Conservation (phyloP, 2,797 vertebrate genomes). For the Octomys mimax region DNA sequence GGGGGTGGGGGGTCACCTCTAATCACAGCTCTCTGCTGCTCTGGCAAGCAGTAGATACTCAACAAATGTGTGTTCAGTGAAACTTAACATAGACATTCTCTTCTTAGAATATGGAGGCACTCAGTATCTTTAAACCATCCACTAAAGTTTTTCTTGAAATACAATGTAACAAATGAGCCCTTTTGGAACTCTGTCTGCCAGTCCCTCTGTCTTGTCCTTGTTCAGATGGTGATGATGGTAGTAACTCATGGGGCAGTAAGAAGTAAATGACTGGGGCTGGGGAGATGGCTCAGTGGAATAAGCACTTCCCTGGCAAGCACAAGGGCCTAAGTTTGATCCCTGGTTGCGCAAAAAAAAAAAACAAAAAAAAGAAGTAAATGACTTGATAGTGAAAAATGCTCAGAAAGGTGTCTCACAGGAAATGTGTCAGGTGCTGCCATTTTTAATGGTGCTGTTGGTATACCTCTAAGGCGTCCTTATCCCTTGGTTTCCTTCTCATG, state of each 20-base stretch:
- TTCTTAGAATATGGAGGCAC: neutral
- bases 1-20: neutral
- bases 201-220: neutral
- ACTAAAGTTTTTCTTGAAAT: neutral
- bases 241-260: neutral
- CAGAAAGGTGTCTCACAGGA: neutral
- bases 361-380: neutral
- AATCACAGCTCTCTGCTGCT: neutral
- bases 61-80: neutral
- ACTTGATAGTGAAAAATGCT: neutral
- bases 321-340: too few species aligned
- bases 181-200: neutral
- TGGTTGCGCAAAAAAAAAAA: too few species aligned
- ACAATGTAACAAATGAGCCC: neutral
- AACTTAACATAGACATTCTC: neutral
- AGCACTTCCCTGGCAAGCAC: too few species aligned
- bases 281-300: too few species aligned
- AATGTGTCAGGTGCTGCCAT: neutral
- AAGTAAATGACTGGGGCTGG: neutral
- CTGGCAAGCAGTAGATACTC: neutral
- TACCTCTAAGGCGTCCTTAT: neutral
- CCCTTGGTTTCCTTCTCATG: neutral
- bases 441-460: neutral
- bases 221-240: neutral
- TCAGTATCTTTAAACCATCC: neutral